These are phyloP conservation scores for Pristionchus exspectatus DNA, from an alignment of 2,888 invertebrate species.

Conservation along the genomic window DNA sequence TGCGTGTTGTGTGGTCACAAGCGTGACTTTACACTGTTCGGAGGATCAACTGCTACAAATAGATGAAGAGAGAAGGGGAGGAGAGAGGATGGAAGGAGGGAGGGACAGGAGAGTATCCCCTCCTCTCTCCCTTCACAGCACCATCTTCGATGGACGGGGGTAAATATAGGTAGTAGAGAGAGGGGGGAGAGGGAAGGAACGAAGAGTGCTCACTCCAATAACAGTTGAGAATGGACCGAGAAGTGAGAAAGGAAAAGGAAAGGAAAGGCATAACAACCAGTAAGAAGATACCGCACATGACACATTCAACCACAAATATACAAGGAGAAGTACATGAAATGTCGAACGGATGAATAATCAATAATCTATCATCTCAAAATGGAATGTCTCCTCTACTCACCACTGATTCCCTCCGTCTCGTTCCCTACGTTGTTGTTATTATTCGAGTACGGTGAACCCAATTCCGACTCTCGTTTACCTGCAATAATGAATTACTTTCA, in stretches of 20 bases:
- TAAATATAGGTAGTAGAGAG: constrained; percentile 33
- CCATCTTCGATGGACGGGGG: constrained; percentile 10
- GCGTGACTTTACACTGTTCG: not conserved
- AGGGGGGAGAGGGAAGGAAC: not conserved
- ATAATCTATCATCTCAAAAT: not conserved
- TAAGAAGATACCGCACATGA: not conserved
- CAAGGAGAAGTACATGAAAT: not conserved
- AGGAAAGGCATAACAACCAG: not conserved
- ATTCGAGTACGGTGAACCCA: constrained; percentile 13
- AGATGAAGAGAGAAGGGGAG: constrained; percentile 7
- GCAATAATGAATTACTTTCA: not conserved
- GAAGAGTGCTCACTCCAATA: constrained; percentile 31
- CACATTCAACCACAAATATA: not conserved
- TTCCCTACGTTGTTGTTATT: constrained; percentile 38
- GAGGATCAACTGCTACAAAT: not conserved
- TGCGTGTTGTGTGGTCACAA: constrained; percentile 11
- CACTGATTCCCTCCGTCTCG: not conserved
- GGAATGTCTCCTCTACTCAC: not conserved
- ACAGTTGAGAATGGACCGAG: constrained; percentile 6
- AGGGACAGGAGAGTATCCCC: not conserved
- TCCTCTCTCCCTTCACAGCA: not conserved
- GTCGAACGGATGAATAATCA: not conserved
- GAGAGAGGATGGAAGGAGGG: not conserved
- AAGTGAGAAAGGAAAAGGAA: not conserved
- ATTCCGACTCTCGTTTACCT: constrained; percentile 14